Evolutionary conservation across 1,140 invertebrate genomes (phyloP), one percentile per base, ranked within the genome.

Genomic region (Macrotrachela quadricornifera): DNA sequence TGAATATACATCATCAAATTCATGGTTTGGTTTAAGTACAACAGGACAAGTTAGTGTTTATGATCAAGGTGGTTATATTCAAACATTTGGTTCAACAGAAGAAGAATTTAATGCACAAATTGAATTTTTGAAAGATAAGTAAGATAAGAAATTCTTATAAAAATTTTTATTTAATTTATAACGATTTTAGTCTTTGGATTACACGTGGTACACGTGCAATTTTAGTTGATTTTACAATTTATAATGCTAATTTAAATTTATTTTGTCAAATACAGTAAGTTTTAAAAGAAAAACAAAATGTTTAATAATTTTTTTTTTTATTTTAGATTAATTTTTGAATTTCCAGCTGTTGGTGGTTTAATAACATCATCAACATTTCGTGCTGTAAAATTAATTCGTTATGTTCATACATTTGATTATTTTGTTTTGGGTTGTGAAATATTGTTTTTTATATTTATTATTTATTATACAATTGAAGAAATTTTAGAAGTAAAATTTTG

Each of bases 211-310:
- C 80, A 0, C 63, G 80, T 60, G 78, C 71, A 3, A 64, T 82
- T 36, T 79, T 82, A 60, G 61, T 82, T 3, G 80, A 82, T 64
- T 81, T 82, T 59, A 77, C 77, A 0, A 70, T 80, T 21, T 82
- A 81, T 67, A 82, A 83, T 65, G 76, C 76, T 10, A 82, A 82
- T 65, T 71, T 80, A 46, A 81, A 82, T 63, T 65, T 81, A 30
- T 80, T 82, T 68, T 78, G 76, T 63, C 49, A 50, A 55, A 36
- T 55, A 41, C 9, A 16, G n/a, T 18, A 30, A 30, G 21, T 8
- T 30, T 30, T 30, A n/a, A n/a, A n/a, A n/a, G n/a, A n/a, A n/a
- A 12, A n/a, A 42, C 41, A 12, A 12, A 42, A 12, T 42, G 41
- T 12, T 12, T 42, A 12, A n/a, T 42, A n/a, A n/a, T n/a, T n/a